Percentiles rank a stretch among this genome's conserved stretches.
These are phyloP conservation scores for Clarias pachynema DNA, from an alignment of 2,797 vertebrate genomes.

Conservation along the genomic window DNA sequence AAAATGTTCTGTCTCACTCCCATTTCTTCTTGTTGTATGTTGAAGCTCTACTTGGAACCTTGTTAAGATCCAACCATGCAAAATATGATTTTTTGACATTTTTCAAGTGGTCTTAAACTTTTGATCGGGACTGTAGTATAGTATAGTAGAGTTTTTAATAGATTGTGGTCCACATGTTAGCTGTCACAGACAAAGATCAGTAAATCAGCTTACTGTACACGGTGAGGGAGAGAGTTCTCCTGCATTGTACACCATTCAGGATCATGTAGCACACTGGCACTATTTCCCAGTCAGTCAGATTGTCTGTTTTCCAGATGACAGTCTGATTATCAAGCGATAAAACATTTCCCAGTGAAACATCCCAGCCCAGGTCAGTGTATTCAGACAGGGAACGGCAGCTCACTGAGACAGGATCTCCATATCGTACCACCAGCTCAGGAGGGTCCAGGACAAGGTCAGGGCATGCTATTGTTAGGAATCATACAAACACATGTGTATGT, in stretches of 20 bases:
- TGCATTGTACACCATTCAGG: not conserved
- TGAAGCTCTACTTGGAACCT: no score
- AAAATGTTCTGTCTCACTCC: no score
- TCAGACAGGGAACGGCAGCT: rapidly evolving
- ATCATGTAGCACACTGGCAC: conserved; percentile 12
- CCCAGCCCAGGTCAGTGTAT: conserved; percentile 32
- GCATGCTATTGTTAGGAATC: conserved; percentile 7
- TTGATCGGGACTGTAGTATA: no score
- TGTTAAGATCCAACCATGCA: no score
- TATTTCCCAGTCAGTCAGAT: conserved; percentile 43
- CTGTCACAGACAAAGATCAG: not conserved
- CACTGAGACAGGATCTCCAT: rapidly evolving
- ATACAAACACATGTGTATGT: not conserved
- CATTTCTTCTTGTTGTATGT: no score
- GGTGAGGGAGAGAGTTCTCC: not conserved
- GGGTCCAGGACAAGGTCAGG: not conserved
- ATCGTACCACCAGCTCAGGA: not conserved
- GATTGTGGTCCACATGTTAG: not conserved
- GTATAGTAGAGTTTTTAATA: no score
- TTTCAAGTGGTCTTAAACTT: no score
- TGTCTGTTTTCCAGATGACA: conserved; percentile 31
- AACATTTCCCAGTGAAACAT: not conserved
- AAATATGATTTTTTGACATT: no score
- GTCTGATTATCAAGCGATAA: rapidly evolving
- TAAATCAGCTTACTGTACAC: conserved; percentile 50